These are phyloP conservation scores for Gryllus bimaculatus DNA, from an alignment of 1,140 invertebrate genomes.

Conservation along the genomic window DNA sequence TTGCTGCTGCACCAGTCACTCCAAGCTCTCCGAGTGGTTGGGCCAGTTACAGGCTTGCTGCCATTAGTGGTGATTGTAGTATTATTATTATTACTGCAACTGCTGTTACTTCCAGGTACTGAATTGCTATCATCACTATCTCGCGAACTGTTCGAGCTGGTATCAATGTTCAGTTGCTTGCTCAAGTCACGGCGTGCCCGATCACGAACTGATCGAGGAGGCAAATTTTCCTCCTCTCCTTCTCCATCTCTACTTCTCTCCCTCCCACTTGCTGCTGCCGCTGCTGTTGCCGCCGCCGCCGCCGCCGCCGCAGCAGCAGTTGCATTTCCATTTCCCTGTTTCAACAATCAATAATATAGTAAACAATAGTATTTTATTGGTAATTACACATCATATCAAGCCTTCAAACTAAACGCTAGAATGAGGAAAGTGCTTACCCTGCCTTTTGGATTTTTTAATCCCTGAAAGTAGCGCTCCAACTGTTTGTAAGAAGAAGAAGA, in stretches of 20 bases:
- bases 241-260: background rate
- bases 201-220: conserved; percentile 25
- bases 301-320: no score
- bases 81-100: background rate
- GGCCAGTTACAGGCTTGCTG: conserved; percentile 38
- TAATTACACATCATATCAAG: background rate
- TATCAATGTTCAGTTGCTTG: conserved; percentile 31
- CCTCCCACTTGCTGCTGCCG: background rate
- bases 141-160: conserved; percentile 32
- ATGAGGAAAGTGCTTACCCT: conserved; percentile 41
- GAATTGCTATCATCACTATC: conserved; percentile 26
- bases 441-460: conserved; percentile 76
- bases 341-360: no score
- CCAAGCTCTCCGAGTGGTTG: conserved; percentile 64
- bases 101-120: background rate
- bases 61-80: background rate
- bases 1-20: conserved; percentile 54
- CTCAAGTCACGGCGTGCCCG: conserved; percentile 33
- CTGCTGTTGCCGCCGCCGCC: no score
- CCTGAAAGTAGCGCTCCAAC: conserved; percentile 91
- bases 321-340: no score
- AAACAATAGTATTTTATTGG: background rate
- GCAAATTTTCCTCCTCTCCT: conserved; percentile 19
- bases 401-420: background rate
- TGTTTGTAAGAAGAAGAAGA: conserved; percentile 32